Evolutionary conservation across 2,113 vertebrate genomes (phyloP).

Genomic region (Hemicordylus capensis): DNA sequence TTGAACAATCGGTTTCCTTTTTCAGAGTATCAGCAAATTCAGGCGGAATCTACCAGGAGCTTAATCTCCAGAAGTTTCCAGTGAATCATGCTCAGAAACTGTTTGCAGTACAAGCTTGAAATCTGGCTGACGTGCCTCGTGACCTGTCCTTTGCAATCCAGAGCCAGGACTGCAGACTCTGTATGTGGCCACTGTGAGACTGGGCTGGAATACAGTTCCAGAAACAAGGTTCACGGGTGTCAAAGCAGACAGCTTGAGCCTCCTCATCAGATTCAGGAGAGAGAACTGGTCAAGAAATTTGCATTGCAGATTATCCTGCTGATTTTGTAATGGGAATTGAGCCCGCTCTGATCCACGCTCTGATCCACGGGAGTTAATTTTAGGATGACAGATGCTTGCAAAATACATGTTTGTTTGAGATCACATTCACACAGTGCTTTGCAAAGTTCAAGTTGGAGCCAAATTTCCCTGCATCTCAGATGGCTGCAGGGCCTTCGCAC

Average conservation of each 20-base stretch:
- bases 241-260: neutral
- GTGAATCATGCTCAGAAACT: neutral
- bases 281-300: neutral
- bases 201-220: neutral
- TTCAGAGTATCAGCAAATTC: neutral
- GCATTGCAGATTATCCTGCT: neutral
- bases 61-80: neutral
- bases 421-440: neutral
- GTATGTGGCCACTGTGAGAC: too few relatives aligned
- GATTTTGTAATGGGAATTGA: conserved; percentile 14
- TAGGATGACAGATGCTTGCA: neutral
- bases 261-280: neutral
- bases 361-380: conserved; percentile 11
- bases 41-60: neutral
- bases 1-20: neutral
- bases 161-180: neutral
- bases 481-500: neutral
- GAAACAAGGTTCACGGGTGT: too few relatives aligned
- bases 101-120: neutral
- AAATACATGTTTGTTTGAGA: neutral
- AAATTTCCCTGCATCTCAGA: neutral
- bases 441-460: neutral
- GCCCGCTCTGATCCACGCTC: neutral
- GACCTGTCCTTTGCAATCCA: neutral
- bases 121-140: neutral